Evolutionary conservation across 2,113 vertebrate genomes (phyloP).

Genomic region (Phrynosoma blainvillii): DNA sequence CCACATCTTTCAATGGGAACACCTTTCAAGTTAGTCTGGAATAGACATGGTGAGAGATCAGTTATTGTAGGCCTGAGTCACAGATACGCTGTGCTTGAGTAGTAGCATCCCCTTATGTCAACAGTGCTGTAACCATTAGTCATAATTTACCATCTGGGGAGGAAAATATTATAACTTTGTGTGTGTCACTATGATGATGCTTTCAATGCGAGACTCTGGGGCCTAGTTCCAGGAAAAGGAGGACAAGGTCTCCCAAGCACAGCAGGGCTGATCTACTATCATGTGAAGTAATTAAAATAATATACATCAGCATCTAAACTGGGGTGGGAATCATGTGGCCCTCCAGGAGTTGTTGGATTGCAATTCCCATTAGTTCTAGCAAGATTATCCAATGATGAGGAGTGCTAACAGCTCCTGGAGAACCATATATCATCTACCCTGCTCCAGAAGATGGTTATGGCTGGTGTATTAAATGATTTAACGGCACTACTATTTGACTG

Average conservation of each 20-base stretch:
- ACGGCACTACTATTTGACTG: background rate
- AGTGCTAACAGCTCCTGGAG: too few relatives aligned
- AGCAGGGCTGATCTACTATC: background rate
- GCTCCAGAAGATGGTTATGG: background rate
- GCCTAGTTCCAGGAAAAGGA: background rate
- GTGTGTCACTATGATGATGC: too few relatives aligned
- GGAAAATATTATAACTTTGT: background rate
- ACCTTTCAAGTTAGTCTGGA: too few relatives aligned
- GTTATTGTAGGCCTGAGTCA: background rate
- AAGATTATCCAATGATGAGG: too few relatives aligned
- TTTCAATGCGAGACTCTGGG: background rate
- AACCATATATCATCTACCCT: background rate
- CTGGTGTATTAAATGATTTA: background rate
- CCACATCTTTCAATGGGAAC: too few relatives aligned
- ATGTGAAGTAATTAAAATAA: background rate
- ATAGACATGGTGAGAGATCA: background rate
- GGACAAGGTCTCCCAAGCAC: background rate
- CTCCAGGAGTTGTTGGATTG: too few relatives aligned
- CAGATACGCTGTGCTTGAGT: background rate
- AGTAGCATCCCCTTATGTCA: too few relatives aligned
- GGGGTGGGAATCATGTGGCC: too few relatives aligned
- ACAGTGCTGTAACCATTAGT: background rate
- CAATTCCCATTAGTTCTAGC: too few relatives aligned
- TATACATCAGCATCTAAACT: background rate
- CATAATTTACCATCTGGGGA: background rate